phyloP scores from a whole-genome alignment of 1,140 invertebrate genomes.

The Galendromus occidentalis region DNA sequence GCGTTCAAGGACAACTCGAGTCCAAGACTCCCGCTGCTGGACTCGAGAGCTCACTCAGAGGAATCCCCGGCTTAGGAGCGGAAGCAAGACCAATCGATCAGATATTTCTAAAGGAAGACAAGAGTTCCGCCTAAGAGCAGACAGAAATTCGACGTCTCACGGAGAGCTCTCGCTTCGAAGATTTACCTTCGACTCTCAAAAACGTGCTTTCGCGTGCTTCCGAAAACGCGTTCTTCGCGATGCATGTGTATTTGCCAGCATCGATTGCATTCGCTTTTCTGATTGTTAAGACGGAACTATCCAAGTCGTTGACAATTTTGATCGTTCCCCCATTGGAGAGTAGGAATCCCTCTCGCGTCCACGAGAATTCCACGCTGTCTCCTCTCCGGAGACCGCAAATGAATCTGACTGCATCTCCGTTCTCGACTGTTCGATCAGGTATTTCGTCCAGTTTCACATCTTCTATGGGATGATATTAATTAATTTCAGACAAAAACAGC shows the following conservation, averaged over 20 bases:
- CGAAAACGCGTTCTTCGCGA: background rate
- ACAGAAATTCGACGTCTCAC: too few species aligned
- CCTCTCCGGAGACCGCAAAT: background rate
- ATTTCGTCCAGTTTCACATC: background rate
- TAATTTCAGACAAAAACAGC: too few species aligned
- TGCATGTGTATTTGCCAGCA: background rate
- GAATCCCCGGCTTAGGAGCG: too few species aligned
- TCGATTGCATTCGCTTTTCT: background rate
- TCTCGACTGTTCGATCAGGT: background rate
- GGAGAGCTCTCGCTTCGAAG: background rate
- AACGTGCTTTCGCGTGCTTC: background rate
- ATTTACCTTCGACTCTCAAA: background rate
- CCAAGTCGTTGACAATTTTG: background rate
- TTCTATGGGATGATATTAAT: background rate
- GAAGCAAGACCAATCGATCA: too few species aligned
- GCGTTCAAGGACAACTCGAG: too few species aligned
- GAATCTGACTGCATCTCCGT: background rate
- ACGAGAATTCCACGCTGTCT: background rate
- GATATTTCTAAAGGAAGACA: too few species aligned
- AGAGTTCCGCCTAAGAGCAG: too few species aligned
- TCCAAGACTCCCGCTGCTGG: too few species aligned
- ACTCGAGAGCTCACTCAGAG: too few species aligned
- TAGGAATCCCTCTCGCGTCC: background rate
- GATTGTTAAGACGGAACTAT: background rate
- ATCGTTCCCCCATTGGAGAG: background rate